Evolutionary conservation across 2,888 invertebrate genomes (phyloP).

Genomic region (Acheta domesticus): DNA sequence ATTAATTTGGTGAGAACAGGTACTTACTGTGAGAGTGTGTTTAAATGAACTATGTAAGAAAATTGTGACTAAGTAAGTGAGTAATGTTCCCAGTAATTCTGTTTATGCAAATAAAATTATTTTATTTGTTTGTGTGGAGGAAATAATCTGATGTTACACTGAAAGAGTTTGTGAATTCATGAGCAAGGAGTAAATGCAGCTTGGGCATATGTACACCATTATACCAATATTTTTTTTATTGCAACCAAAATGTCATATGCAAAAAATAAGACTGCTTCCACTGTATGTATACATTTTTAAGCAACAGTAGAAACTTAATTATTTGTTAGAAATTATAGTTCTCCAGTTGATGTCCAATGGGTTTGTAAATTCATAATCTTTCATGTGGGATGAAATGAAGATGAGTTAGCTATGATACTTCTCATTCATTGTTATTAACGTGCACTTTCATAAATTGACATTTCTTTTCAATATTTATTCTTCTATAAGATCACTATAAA

Average conservation of each 20-base stretch:
- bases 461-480: too few relatives aligned
- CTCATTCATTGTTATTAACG: too few relatives aligned
- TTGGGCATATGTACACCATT: not conserved
- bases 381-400: too few relatives aligned
- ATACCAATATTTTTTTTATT: not conserved
- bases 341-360: too few relatives aligned
- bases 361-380: too few relatives aligned
- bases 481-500: too few relatives aligned
- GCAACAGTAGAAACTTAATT: constrained; percentile 6
- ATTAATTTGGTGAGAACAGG: constrained; percentile 18
- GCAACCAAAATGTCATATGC: not conserved
- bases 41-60: not conserved
- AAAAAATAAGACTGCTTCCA: constrained; percentile 4
- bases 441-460: too few relatives aligned
- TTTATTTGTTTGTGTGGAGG: not conserved
- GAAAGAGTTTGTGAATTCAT: not conserved
- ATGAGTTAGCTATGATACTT: too few relatives aligned
- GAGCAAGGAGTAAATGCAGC: not conserved
- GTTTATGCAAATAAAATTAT: not conserved
- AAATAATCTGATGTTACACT: not conserved
- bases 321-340: not conserved
- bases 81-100: constrained; percentile 5
- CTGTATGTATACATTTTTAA: not conserved
- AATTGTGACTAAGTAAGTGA: not conserved
- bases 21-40: not conserved